Evolutionary conservation across 2,888 invertebrate species (phyloP), one percentile per base, ranked within the genome.

Genomic region (Bugulina stolonifera): DNA sequence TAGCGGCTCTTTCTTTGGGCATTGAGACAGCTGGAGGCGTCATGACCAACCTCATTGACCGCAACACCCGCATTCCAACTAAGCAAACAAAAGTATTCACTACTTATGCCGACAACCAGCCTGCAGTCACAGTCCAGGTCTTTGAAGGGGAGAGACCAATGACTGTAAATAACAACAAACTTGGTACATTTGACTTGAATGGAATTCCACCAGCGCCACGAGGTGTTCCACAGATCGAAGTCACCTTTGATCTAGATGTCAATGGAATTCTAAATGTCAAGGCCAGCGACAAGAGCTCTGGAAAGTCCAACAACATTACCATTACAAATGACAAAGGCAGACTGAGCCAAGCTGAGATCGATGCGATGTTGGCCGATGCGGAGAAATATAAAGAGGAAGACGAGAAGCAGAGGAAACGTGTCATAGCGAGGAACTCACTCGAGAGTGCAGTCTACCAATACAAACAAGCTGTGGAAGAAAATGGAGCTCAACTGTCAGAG

Each of bases 121-220:
- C 72, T 14, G 72, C 25, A 10, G 73, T 35, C 5, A 29, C 43
- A 10, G 27, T 69, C 5, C 69, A 69, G n/a, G 94, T 95, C 0
- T 94, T 91, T 81, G 94, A 95, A 87, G 94, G 93, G 74, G 94
- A 95, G 86, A 90, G 94, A 77, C 92, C 94, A 72, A 93, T 94
- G 94, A 94, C 94, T 78, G 93, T 92, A 83, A 94, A 94, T 83
- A 95, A 95, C 87, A 93, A 94, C 75, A 73, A 78, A 34, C 76
- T 83, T 25, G 83, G 83, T 14, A 76, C 74, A 34, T 82, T 83
- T 73, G 81, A 83, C 29, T 75, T 83, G 52, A 76, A 76, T 22
- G 82, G 82, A n/a, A 83, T 83, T 54, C 82, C 82, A 0, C 83
- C 82, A 1, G 82, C 83, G 14, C 82, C 82, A 0, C 75, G 82